phyloP scores from a whole-genome alignment of 2,797 vertebrate species.

The Falco columbarius region DNA sequence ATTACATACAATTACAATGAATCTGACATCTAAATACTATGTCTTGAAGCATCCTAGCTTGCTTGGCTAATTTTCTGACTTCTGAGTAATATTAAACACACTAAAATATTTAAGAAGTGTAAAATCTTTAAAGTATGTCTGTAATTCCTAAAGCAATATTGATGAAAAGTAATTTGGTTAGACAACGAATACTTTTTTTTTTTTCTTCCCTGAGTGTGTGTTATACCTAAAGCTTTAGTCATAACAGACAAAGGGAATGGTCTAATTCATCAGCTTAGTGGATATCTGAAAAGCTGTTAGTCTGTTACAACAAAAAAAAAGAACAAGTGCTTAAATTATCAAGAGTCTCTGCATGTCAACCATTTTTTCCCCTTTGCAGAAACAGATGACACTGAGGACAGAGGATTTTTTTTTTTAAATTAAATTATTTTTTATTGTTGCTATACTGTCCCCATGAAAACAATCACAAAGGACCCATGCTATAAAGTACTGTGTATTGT shows the following conservation, averaged over 20 bases:
- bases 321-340: neutral
- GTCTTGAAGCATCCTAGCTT: neutral
- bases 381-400: neutral
- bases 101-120: slow-evolving; percentile 62
- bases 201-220: neutral
- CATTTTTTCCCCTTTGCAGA: neutral
- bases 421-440: neutral
- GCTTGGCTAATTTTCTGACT: neutral
- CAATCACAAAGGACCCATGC: fast-evolving
- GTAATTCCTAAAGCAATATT: slow-evolving; percentile 53
- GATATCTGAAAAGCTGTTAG: neutral
- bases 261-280: slow-evolving; percentile 13
- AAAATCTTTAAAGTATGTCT: slow-evolving; percentile 44
- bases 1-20: neutral
- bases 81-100: slow-evolving; percentile 43
- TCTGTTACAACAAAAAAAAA: neutral
- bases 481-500: neutral
- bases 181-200: neutral
- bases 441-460: neutral
- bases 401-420: neutral
- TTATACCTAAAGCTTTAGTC: neutral
- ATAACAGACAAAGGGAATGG: neutral
- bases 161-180: slow-evolving; percentile 47
- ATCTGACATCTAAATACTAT: neutral
- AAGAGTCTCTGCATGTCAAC: neutral